Base-by-base conservation (phyloP, 2,797 vertebrate species). In the Moxostoma hubbsi region DNA sequence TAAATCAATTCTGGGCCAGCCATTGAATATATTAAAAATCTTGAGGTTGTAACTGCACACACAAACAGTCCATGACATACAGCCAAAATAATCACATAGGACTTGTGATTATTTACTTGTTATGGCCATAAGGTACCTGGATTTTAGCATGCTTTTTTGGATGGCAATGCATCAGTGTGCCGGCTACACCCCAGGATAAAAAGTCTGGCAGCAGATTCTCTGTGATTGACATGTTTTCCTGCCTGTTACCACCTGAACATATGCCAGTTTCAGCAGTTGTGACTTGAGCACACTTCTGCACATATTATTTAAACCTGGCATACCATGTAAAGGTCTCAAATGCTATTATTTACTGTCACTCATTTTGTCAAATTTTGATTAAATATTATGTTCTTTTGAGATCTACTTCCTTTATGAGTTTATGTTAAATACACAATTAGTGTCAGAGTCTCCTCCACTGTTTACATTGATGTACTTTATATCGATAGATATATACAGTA, bases 181-280 rank as follows among this genome's bases (percentile, higher is more conserved):
- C 24, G 45, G 58, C 36, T 64, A 72, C 74, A 66, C 36, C 70
- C 36, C 11, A 24, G 65, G 51, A 54, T 36, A 36, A 57, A 46
- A 67, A 45, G 13, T 71, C 57, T 64, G 75, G 73, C 76, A 73
- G 18, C 10, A 70, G 18, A n/a, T 54, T 59, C 49, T 68, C 24
- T 7, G 50, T 54, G 82, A 83, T 78, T 77, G 84, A 83, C 82
- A 58, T 80, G 84, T 83, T 85, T 81, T 79, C 67, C 68, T 81
- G 71, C 62, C 63, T 36, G 36, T 36, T 36, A 4, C 36, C 36
- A 36, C 36, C 36, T 77, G 79, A 74, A 77, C 45, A 47, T 15
- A 57, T 13, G 80, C 73, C 82, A 80, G 62, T 45, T 70, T 36
- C 80, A 79, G 75, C 70, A 12, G 43, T 49, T 18, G 69, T 74